Conservation (phyloP, 2,113 vertebrate genomes). For the Anarrhichthys ocellatus region DNA sequence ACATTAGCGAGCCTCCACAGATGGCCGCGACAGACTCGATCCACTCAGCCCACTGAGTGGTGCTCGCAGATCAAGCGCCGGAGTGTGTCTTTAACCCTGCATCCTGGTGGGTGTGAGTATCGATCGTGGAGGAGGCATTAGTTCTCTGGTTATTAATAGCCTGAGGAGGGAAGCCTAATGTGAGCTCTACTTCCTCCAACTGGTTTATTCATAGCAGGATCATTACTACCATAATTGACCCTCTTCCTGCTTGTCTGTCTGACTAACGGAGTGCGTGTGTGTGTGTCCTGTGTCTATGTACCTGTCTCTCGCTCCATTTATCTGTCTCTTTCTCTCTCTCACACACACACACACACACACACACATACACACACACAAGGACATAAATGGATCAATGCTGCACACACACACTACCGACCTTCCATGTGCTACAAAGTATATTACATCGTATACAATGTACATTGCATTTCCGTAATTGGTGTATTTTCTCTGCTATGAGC, state of each 20-base stretch:
- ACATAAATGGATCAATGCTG: background rate
- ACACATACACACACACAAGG: background rate
- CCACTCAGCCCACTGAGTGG: conserved; percentile 18
- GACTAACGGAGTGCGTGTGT: conserved; percentile 18
- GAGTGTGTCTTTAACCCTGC: conserved; percentile 57
- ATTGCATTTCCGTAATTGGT: conserved; percentile 1
- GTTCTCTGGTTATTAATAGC: conserved; percentile 77
- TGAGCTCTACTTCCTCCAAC: conserved; percentile 73
- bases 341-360: background rate
- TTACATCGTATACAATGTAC: background rate
- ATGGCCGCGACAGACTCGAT: background rate
- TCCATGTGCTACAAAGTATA: background rate
- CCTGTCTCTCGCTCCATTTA: background rate
- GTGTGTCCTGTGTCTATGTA: conserved; percentile 6
- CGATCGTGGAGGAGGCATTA: conserved; percentile 69
- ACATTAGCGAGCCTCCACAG: conserved; percentile 11
- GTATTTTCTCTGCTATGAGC: background rate
- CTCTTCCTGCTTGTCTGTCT: conserved; percentile 60
- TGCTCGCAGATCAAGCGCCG: conserved; percentile 46
- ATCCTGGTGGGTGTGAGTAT: conserved; percentile 58
- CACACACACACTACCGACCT: background rate
- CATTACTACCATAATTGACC: conserved; percentile 74
- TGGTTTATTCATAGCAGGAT: conserved; percentile 79
- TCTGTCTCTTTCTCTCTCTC: background rate
- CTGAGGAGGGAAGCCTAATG: conserved; percentile 69